Evolutionary conservation across 2,888 invertebrate species (phyloP), one percentile per base, ranked within the genome.

Genomic region (Thereva unica): DNA sequence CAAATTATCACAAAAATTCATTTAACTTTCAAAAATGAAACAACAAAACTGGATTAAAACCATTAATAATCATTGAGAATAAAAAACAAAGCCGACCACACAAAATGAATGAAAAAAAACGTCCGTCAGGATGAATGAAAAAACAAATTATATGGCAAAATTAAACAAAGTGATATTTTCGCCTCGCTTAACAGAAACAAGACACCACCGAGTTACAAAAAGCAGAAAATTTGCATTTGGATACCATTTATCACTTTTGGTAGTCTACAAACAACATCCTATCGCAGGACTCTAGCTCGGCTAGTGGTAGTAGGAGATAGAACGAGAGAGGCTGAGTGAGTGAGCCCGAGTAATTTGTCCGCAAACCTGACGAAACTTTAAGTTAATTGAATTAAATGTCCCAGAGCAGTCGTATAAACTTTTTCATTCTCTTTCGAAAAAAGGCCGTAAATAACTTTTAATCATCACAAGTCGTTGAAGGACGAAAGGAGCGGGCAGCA

Each of bases 331-430:
- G 2, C 2, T 2, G 38, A 59, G 47, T 59, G 23, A 55, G 40
- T 23, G 34, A 53, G 5, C 3, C 40, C 9, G n/a, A 37, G 54
- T 64, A 64, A 64, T 64, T 64, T 55, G 64, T 47, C 64, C 55
- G 47, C 54, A 64, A 64, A 64, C 64, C 55, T 55, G 64, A 61
- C 54, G 59, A 67, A 67, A 67, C 66, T 67, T 67, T 67, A 54
- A 67, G 34, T 67, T 61, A 67, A 67, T 67, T 67, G 66, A 67
- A 67, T 67, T 67, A 67, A 67, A 67, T 67, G 66, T 61, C 61
- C 61, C 66, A 55, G 34, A 61, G 52, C 54, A 61, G 61, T 67
- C 66, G 53, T 61, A 67, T 54, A 67, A 66, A 67, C 47, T 61
- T 59, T 61, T 66, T 66, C 54, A 42, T 45, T 45, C 54, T 45